phyloP scores from a whole-genome alignment of 30 jellyfish, hydroid and myxozoan genomes.

The Hydractinia symbiolongicarpus region DNA sequence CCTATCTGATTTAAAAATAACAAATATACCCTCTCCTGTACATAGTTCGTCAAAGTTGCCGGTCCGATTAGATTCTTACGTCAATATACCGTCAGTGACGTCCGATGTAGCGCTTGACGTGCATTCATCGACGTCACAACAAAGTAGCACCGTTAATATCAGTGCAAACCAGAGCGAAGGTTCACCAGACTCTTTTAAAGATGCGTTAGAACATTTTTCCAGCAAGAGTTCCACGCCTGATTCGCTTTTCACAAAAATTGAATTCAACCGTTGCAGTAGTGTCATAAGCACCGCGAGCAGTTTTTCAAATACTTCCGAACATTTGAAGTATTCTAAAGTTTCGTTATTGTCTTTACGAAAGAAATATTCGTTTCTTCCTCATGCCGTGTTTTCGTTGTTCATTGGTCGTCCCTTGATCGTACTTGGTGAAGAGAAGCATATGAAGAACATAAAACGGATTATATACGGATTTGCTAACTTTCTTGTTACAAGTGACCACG shows the following conservation, averaged over 20 bases:
- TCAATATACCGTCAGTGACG: neutral
- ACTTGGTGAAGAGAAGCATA: conserved; percentile 43
- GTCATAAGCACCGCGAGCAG: conserved; percentile 3
- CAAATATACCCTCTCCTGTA: neutral
- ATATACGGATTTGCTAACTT: conserved; percentile 51
- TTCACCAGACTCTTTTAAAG: conserved; percentile 18
- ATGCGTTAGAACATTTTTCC: conserved; percentile 1
- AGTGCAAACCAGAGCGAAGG: conserved; percentile 8
- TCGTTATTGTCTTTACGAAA: conserved; percentile 39
- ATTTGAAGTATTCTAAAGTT: neutral
- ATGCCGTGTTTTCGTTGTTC: conserved; percentile 60
- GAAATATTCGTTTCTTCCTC: conserved; percentile 56
- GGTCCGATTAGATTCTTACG: neutral
- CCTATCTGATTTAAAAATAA: neutral
- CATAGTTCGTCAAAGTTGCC: neutral
- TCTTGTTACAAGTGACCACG: conserved; percentile 44
- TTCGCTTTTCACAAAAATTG: neutral
- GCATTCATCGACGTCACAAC: neutral
- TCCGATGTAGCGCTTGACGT: neutral
- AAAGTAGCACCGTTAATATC: neutral
- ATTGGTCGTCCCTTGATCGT: conserved; percentile 81
- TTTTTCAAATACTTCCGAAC: neutral
- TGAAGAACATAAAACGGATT: conserved; percentile 32
- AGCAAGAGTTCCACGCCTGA: conserved; percentile 19
- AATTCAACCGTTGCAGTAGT: neutral